Base-by-base conservation (phyloP, 2,888 invertebrate genomes). In the Hypomecis atomaria region DNA sequence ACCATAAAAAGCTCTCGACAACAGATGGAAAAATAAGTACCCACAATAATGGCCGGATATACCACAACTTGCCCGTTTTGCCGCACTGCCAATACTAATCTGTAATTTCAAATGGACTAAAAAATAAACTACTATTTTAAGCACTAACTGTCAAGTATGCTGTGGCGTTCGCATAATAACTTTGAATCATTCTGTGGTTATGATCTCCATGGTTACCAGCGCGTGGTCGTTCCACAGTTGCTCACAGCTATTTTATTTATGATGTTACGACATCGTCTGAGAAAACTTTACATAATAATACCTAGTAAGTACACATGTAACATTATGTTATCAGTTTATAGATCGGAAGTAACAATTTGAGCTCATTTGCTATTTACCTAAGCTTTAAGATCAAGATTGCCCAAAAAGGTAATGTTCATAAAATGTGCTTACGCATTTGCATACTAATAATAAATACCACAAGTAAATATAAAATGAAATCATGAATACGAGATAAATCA, bases 191-290 rank as follows among this genome's bases (percentile, higher is more conserved):
- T 36, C 44, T 62, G n/a, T 62, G 50, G 34, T n/a, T n/a, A 74
- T 78, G 72, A 73, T 78, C 71, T 73, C 75, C 73, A 78, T 78
- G 80, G 76, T 75, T 80, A 85, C 77, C 83, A 83, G 86, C 84
- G 87, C 86, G 85, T 85, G 83, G 74, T 83, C 82, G 88, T 89
- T 89, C 88, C 87, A 82, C 76, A 78, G 77, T 83, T 82, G 81
- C 74, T 76, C 75, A 75, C 75, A 82, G 82, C 74, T 84, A 87
- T 85, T 86, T 73, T 84, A 87, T 85, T 86, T 73, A 75, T 72
- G 73, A 65, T 82, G 78, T 90, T 90, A 89, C 83, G 85, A 84
- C 83, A 90, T 82, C 78, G 72, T 58, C 80, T 74, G 74, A 85
- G 84, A 87, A 85, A 86, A 85, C 78, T 73, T 89, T 86, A 85